A percentile compares a stretch with the other conserved stretches of the same genome.
Conservation (phyloP, 2,888 invertebrate genomes). For the Leptura quadrifasciata region DNA sequence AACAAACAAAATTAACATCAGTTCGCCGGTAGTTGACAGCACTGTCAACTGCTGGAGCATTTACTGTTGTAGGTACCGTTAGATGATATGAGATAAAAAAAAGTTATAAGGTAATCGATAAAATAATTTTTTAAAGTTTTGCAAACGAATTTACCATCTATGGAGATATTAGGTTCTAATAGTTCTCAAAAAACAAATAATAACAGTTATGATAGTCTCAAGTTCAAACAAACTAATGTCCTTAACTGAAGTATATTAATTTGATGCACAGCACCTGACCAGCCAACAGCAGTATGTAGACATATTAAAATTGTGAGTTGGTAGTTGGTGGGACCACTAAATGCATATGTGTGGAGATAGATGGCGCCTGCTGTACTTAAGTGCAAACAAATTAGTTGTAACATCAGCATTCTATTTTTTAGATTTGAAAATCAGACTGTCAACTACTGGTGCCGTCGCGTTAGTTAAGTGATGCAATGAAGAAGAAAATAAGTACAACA, state of each 20-base stretch:
- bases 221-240: constrained; percentile 21
- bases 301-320: constrained; percentile 16
- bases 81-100: constrained; percentile 8
- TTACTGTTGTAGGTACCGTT: not conserved
- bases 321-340: not conserved
- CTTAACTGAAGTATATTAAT: constrained; percentile 26
- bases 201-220: not conserved
- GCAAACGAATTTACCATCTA: not conserved
- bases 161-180: not conserved
- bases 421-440: constrained; percentile 16
- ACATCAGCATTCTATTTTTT: not conserved
- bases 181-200: constrained; percentile 1
- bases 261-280: constrained; percentile 2
- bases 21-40: constrained; percentile 6
- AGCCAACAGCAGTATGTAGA: constrained; percentile 1
- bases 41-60: constrained; percentile 6
- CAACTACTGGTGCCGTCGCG: constrained; percentile 23
- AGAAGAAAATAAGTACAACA: too few species aligned
- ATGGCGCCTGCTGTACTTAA: not conserved
- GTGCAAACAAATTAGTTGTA: not conserved
- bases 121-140: not conserved
- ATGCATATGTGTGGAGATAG: not conserved
- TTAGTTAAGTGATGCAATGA: too few species aligned
- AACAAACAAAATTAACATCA: not conserved
- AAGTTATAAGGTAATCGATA: not conserved